Evolutionary conservation across 2,113 vertebrate genomes (phyloP), one percentile per base, ranked within the genome.

Genomic region (Seriola aureovittata): DNA sequence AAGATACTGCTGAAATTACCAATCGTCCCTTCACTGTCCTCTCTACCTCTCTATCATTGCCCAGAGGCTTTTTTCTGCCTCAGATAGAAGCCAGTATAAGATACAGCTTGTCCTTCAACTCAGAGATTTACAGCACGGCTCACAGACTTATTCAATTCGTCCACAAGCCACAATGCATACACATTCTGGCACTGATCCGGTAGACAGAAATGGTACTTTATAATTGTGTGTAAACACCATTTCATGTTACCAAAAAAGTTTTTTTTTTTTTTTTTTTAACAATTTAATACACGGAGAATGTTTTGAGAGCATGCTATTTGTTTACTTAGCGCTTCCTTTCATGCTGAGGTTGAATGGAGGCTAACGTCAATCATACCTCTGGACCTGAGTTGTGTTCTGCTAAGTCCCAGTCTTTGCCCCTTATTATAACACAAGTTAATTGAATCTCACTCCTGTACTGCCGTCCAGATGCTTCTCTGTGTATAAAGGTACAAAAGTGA

Each of bases 341-440:
- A 93, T 71, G 65, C 82, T 32, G 88, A 84, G 92, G 92, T 89
- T 95, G 90, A 93, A 94, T 94, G 81, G 87, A 94, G 91, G 90
- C 93, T 91, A 87, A 89, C 89, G 88, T 92, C 88, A 88, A 93
- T 91, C 91, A 88, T 89, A 87, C 89, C 91, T 88, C 85, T 83
- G 90, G 77, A 93, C 91, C 93, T 93, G 75, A 80, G 91, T 86
- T 91, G 88, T 92, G 91, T 92, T 85, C 87, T 44, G 78, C 90
- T 89, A 92, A 91, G 89, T 93, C 91, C 87, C 75, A 76, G 87
- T 89, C 85, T 84, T 85, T 93, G 93, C 86, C 93, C 94, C 91
- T 94, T 94, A 94, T 95, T 95, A 94, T 93, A 89, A 86, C 88
- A 92, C 83, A 90, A 95, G 93, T 96, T 96, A 96, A 96, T 96